These are phyloP conservation scores for Zelleria hepariella DNA, from an alignment of 2,888 invertebrate genomes.

Conservation along the genomic window DNA sequence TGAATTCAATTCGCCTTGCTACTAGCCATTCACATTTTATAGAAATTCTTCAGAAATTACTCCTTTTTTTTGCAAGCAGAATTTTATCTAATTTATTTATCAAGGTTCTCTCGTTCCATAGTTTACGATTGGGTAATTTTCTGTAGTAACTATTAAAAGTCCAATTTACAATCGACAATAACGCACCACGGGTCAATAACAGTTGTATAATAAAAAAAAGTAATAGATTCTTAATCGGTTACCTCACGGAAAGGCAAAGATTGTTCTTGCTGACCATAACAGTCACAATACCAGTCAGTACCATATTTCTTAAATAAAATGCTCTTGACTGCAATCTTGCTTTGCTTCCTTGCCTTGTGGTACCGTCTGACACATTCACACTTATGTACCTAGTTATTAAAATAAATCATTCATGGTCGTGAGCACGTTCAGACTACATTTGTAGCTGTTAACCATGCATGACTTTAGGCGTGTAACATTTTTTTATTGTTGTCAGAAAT, in stretches of 20 bases:
- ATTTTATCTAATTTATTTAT: neutral
- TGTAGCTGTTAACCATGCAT: neutral
- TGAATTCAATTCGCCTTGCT: neutral
- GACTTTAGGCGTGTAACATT: neutral
- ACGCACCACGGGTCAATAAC: constrained; percentile 18
- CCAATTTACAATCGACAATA: constrained; percentile 1
- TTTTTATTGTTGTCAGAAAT: constrained; percentile 1
- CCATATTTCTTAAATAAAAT: neutral
- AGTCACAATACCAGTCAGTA: neutral
- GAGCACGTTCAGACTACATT: neutral
- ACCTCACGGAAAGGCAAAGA: constrained; percentile 21
- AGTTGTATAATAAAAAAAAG: constrained; percentile 18
- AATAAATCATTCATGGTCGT: neutral
- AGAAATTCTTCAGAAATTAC: neutral
- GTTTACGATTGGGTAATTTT: neutral
- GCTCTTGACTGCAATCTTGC: neutral
- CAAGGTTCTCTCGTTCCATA: neutral
- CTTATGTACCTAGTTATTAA: neutral
- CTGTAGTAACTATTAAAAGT: neutral
- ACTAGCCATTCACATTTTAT: neutral
- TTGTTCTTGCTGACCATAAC: neutral
- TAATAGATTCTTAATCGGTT: constrained; percentile 20
- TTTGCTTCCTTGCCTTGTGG: neutral
- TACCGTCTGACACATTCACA: neutral
- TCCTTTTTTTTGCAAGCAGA: neutral